Evolutionary conservation across 2,888 invertebrate genomes (phyloP).

Genomic region (Monoplex corrugatus): DNA sequence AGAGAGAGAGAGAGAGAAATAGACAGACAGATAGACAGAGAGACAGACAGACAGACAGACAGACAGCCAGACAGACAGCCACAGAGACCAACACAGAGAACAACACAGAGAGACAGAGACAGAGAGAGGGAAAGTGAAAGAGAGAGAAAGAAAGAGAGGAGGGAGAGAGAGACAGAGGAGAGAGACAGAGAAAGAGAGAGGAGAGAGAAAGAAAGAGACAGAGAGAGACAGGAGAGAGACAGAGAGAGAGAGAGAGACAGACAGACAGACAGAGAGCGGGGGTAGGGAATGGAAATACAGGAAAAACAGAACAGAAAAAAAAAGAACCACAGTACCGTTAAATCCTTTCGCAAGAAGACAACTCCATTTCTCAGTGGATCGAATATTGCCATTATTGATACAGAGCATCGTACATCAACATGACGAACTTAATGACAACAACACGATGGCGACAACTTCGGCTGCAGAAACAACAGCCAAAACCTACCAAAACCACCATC

Average conservation of each 20-base stretch:
- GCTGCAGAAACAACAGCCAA: too few species aligned
- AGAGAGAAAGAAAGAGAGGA: too few species aligned
- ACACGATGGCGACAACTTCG: too few species aligned
- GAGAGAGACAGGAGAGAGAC: not conserved
- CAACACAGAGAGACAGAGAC: not conserved
- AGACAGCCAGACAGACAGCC: not conserved
- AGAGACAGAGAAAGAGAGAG: not conserved
- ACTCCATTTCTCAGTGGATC: too few species aligned
- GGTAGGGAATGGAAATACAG: not conserved
- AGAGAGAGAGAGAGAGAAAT: constrained; percentile 6
- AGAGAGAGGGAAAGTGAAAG: too few species aligned
- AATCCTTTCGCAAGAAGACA: not conserved
- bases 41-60: not conserved
- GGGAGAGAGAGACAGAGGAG: not conserved
- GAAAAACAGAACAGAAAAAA: not conserved
- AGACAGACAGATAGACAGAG: not conserved
- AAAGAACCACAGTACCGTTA: not conserved
- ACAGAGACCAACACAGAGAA: not conserved
- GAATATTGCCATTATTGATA: too few species aligned
- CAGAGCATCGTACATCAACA: too few species aligned
- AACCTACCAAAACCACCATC: too few species aligned
- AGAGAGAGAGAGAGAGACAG: not conserved
- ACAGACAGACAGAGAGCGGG: not conserved
- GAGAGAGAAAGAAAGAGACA: not conserved
- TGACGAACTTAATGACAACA: too few species aligned